Evolutionary conservation across 1,140 invertebrate species (phyloP), one percentile per base, ranked within the genome.

Genomic region (Thaumatotibia leucotreta): DNA sequence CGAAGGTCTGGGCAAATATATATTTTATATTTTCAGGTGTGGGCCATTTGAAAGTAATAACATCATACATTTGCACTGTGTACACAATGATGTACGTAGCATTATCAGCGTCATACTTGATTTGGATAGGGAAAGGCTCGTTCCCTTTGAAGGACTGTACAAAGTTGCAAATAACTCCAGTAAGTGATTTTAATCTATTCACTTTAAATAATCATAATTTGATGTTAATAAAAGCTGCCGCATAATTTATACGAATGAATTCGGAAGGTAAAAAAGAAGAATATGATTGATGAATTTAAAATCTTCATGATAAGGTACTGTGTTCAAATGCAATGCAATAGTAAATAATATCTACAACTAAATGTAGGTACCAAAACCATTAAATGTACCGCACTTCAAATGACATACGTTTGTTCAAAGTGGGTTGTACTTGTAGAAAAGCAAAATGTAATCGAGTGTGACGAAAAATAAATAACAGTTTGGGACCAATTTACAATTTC

Each of bases 131-230:
- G 27, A 89, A 89, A 33, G 87, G 84, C 4, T 72, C 84, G 0
- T 84, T 89, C 61, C 87, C 86, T 22, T 65, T 89, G 68, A 83
- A 76, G 63, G 87, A 88, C 52, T 89, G 87, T 64, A 83, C 84
- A 20, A 83, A 76, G 63, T 45, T 89, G 24, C 80, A 87, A 52
- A 77, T 88, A 20, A 90, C 88, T n/a, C 83, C 81, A 67, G 86
- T 88, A 73, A 81, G 77, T 71, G 20, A 23, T 24, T 14, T 67
- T 17, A 31, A 33, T 45, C 61, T 10, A 23, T 52, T 52, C 31
- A 33, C 4, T 23, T 11, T 61, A 45, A 45, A 49, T 17, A 45
- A 45, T 14, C 58, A 1, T 24, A 27, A 27, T 27, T n/a, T 49
- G 20, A 45, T 45, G 14, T 45, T 8, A 17, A 20, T 45, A 9